Base-by-base conservation (phyloP, 2,797 vertebrate genomes). In the Sebastolobus altivelis region DNA sequence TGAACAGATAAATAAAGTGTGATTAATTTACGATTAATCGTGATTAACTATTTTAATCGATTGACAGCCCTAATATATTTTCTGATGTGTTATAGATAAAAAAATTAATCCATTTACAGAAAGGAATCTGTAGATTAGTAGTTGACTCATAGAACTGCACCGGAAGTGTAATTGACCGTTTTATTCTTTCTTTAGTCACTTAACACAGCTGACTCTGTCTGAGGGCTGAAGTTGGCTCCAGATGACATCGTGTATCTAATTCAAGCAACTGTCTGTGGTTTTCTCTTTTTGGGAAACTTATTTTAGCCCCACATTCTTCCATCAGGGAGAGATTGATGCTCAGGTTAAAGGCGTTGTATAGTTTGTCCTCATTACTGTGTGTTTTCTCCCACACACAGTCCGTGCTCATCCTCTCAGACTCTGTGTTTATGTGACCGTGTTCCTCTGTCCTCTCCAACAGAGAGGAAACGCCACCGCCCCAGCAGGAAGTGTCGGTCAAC, bases 401-500 rank as follows among this genome's bases (percentile, higher is more conserved):
- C 12, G 8, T 11, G 29, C 27, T 46, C 38, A 6, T 58, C 29
- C 37, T 35, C 58, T 61, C 40, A 10, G 27, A 9, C 6, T 22
- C 3, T 54, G 22, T 65, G 20, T 49, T 9, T 54, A 0, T 63
- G 11, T 79, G 38, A 65, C 52, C 2, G 13, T 61, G 56, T 40
- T 67, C 52, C 61, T 38, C 38, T 73, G 58, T 77, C 18, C 1
- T 16, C 66, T 38, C 62, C 14, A 5, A 62, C 94, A 96, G 95
- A 90, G 94, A 92, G 78, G 92, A 95, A 5, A 78, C 85, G 2
- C 79, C 93, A 16, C 80, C 84, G 11, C 84, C 87, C 7, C 87
- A 90, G 67, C 87, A 90, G 67, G 95, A 96, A 80, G 87, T 95
- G 88, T 93, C 89, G 0, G 94, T 95, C 72, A 96, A 96, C 27